Percentiles rank a stretch among this genome's conserved stretches.
phyloP scores from a whole-genome alignment of 2,797 vertebrate genomes.

The Chelmon rostratus region DNA sequence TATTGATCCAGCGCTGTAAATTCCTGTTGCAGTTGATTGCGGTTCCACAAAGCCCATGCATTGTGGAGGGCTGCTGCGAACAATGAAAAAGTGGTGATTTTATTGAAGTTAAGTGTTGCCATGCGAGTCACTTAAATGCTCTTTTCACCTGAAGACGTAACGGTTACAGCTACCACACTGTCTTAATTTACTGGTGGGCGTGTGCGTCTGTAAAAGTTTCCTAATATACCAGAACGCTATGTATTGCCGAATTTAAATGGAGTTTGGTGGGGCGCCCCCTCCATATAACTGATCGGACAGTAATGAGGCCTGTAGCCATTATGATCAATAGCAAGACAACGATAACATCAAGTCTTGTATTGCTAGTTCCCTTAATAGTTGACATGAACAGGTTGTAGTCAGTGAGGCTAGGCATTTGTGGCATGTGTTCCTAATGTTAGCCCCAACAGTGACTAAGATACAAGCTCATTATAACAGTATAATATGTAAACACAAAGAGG shows the following conservation, averaged over 20 bases:
- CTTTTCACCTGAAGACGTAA: neutral
- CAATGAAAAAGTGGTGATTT: slow-evolving; percentile 48
- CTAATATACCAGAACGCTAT: neutral
- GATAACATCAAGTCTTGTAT: neutral
- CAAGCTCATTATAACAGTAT: neutral
- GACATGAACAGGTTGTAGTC: too few species aligned
- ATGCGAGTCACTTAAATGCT: neutral
- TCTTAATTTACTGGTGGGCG: neutral
- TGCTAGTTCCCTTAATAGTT: neutral
- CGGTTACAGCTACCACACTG: accelerated
- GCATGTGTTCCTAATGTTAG: neutral
- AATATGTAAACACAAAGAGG: neutral
- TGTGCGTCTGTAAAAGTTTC: neutral
- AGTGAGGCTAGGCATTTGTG: neutral
- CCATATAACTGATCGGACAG: neutral
- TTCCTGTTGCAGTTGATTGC: neutral
- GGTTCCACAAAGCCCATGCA: slow-evolving; percentile 19
- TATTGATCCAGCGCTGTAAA: neutral
- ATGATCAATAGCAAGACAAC: neutral
- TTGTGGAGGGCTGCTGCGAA: slow-evolving; percentile 22
- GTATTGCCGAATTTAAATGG: neutral
- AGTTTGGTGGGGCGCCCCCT: slow-evolving; percentile 18
- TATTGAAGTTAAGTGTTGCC: neutral
- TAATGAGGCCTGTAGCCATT: slow-evolving; percentile 33
- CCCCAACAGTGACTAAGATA: neutral